phyloP scores from a whole-genome alignment of 2,113 vertebrate genomes.

The Anser brachyrhynchus region DNA sequence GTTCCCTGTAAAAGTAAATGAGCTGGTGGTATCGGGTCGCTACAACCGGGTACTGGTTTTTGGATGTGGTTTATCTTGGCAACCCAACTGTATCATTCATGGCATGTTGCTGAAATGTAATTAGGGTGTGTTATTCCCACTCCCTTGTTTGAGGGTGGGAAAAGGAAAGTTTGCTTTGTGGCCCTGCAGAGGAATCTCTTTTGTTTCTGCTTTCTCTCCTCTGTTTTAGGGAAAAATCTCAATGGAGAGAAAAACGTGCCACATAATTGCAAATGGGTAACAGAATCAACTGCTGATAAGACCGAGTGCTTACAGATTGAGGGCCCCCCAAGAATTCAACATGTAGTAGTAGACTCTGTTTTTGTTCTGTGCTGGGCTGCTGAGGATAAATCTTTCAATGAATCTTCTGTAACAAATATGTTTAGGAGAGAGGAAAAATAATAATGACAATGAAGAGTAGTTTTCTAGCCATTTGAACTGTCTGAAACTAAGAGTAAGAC shows the following conservation, averaged over 20 bases:
- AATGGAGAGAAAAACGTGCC: neutral
- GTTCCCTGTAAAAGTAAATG: neutral
- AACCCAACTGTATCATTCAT: neutral
- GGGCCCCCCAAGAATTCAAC: neutral
- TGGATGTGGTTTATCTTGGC: neutral
- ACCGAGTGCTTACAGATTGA: neutral
- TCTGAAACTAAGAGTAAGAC: neutral
- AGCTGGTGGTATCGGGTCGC: neutral
- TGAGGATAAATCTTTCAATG: neutral
- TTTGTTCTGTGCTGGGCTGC: neutral
- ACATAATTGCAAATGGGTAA: neutral
- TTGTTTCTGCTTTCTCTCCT: neutral
- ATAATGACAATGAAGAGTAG: too few species aligned
- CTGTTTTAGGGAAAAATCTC: neutral
- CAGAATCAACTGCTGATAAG: neutral
- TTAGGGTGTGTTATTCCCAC: neutral
- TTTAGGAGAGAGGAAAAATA: neutral
- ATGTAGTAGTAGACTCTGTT: accelerated
- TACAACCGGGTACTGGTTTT: neutral
- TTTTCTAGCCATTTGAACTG: neutral
- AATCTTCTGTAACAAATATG: neutral
- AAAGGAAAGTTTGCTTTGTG: neutral
- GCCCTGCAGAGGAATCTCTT: neutral
- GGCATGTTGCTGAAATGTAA: neutral
- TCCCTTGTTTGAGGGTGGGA: neutral